phyloP scores from a whole-genome alignment of 2,888 invertebrate genomes.

The Drosophila testacea region DNA sequence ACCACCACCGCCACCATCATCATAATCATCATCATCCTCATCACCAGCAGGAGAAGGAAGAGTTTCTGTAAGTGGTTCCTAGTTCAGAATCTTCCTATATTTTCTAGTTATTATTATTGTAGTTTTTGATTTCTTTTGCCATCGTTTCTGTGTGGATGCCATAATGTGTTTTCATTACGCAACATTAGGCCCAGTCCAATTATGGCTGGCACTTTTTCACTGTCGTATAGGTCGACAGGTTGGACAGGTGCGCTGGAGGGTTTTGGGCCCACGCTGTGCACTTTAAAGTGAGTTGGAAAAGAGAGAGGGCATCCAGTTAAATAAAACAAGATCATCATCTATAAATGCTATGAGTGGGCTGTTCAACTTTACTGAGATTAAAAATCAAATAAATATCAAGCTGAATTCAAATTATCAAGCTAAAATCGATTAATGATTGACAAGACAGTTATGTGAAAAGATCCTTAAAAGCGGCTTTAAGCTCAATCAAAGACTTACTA shows the following conservation, averaged over 20 bases:
- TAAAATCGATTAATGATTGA: too few relatives aligned
- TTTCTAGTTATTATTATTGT: constrained; percentile 60
- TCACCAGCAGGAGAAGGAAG: constrained; percentile 32
- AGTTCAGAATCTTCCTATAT: constrained; percentile 47
- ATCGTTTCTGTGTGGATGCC: constrained; percentile 50
- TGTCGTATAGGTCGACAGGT: constrained; percentile 46
- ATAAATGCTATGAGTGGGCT: too few relatives aligned
- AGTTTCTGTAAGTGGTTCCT: constrained; percentile 37
- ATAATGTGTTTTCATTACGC: constrained; percentile 78
- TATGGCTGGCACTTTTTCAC: constrained; percentile 68
- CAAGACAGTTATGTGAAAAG: too few relatives aligned
- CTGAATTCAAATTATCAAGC: background rate
- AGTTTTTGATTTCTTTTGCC: constrained; percentile 35
- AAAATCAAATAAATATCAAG: too few relatives aligned
- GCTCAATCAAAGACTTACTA: too few relatives aligned
- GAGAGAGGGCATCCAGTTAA: background rate
- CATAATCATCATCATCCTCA: constrained; percentile 33
- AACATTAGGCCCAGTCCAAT: constrained; percentile 75
- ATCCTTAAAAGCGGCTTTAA: background rate
- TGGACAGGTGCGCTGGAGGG: constrained; percentile 55
- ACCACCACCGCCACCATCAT: constrained; percentile 30
- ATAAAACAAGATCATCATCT: constrained; percentile 28
- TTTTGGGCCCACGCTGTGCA: constrained; percentile 59
- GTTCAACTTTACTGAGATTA: too few relatives aligned
- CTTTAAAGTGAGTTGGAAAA: constrained; percentile 3